Evolutionary conservation across 2,888 invertebrate species (phyloP).

Genomic region (Phania funesta): DNA sequence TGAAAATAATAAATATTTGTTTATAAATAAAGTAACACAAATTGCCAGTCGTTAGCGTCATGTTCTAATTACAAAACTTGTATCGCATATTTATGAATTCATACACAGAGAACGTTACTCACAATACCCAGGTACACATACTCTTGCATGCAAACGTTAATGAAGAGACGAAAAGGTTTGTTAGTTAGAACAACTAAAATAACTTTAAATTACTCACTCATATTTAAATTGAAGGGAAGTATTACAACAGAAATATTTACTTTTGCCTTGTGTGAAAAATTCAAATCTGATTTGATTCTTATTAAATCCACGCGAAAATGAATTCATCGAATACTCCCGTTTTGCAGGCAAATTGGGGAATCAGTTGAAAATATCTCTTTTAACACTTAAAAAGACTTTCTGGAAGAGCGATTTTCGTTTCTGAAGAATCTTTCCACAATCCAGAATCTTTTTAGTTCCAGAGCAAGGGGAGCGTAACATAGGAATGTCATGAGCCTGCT

Average conservation of each 20-base stretch:
- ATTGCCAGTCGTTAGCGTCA: conserved; percentile 59
- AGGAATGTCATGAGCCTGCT: no score
- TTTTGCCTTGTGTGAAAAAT: no score
- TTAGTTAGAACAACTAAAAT: neutral
- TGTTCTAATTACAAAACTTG: conserved; percentile 67
- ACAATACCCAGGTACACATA: neutral
- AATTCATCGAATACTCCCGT: no score
- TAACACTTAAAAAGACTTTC: no score
- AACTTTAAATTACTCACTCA: neutral
- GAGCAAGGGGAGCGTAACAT: no score
- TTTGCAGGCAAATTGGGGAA: no score
- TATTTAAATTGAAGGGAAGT: neutral
- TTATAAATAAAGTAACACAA: conserved; percentile 45
- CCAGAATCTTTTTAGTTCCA: no score
- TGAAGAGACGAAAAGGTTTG: conserved; percentile 16
- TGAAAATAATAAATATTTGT: conserved; percentile 47
- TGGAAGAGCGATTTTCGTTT: no score
- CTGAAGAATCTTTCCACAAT: no score
- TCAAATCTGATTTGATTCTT: no score
- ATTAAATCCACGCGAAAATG: no score
- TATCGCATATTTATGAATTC: neutral
- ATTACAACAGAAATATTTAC: neutral
- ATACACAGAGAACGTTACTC: neutral
- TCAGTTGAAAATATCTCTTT: no score
- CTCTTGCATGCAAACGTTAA: neutral